Base-by-base conservation (phyloP, 2,797 vertebrate species). In the Leuciscus waleckii region DNA sequence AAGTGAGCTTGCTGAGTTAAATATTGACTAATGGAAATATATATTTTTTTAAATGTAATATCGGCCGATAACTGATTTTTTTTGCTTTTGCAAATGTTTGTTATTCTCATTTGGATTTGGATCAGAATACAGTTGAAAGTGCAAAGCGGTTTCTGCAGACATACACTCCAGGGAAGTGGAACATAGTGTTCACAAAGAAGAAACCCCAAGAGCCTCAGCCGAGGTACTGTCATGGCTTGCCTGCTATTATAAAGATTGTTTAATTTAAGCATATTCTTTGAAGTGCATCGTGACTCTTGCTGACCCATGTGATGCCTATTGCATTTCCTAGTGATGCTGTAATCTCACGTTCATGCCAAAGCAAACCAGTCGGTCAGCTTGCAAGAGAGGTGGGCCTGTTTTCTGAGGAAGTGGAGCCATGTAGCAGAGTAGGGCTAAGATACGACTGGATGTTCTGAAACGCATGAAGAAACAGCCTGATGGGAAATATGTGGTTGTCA, bases 61-160 rank as follows among this genome's bases (percentile, higher is more conserved):
- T 65, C 0, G 14, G 6, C 61, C 0, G 0, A 32, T 7, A 65
- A 65, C 29, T 65, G 7, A 65, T 65, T 32, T 32, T 32, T 17
- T 65, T 65, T 56, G 32, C 23, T 82, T 63, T n/a, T n/a, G 46
- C 26, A 65, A 49, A 73, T 46, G 21, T 9, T 63, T 29, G 19
- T 14, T 83, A 35, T 29, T 83, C 23, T 68, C 7, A 41, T 84
- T 78, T 69, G 46, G 1, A n/a, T 86, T 83, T 41, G 67, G 23
- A 35, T 46, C 87, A 99, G 98, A 99, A 98, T 91, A 99, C 97
- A 2, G 96, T 99, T 14, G 95, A 96, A 88, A 97, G 97, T 10
- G 97, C 98, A 0, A 94, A 94, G 85, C 95, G 92, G n/a, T 96
- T 96, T 88, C 93, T 98, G 35, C 90, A 95, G 90, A 96, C 91